A percentile compares a stretch with the other conserved stretches of the same genome.
Evolutionary conservation across 1,140 invertebrate species (phyloP).

Genomic region (Lerema accius): DNA sequence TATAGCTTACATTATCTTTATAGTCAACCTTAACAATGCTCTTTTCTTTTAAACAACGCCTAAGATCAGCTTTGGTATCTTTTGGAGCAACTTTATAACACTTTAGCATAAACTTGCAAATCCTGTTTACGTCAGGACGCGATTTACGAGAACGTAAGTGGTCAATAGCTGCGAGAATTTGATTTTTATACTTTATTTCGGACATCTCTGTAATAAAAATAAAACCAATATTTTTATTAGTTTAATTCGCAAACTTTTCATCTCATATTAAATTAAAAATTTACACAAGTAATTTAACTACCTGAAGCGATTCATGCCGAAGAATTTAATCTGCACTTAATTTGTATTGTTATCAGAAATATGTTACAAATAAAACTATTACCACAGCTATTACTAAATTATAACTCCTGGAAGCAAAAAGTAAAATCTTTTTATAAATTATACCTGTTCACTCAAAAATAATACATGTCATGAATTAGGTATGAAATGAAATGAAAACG

Average conservation of each 20-base stretch:
- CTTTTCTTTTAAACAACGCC: conserved; percentile 89
- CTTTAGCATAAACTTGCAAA: conserved; percentile 90
- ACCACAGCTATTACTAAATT: neutral
- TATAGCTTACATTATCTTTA: conserved; percentile 92
- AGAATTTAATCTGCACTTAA: conserved; percentile 44
- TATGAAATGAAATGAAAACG: too few relatives aligned
- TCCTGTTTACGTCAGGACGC: conserved; percentile 91
- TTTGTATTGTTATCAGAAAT: conserved; percentile 15
- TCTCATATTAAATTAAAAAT: conserved; percentile 6
- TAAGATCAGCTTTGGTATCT: conserved; percentile 89
- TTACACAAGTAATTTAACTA: conserved; percentile 34
- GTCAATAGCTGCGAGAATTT: conserved; percentile 93
- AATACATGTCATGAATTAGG: too few relatives aligned
- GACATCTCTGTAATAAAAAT: conserved; percentile 70
- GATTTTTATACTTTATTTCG: conserved; percentile 86
- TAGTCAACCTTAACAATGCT: conserved; percentile 93
- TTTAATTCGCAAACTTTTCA: conserved; percentile 1
- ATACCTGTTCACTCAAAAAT: too few relatives aligned
- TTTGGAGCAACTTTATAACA: conserved; percentile 88
- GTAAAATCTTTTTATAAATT: too few relatives aligned
- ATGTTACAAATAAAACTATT: neutral
- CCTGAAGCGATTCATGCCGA: conserved; percentile 76
- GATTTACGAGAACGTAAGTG: conserved; percentile 91
- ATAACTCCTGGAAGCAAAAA: neutral
- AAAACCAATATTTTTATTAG: conserved; percentile 19